These are phyloP conservation scores for Larimichthys crocea DNA, from an alignment of 2,113 vertebrate species.

Conservation along the genomic window DNA sequence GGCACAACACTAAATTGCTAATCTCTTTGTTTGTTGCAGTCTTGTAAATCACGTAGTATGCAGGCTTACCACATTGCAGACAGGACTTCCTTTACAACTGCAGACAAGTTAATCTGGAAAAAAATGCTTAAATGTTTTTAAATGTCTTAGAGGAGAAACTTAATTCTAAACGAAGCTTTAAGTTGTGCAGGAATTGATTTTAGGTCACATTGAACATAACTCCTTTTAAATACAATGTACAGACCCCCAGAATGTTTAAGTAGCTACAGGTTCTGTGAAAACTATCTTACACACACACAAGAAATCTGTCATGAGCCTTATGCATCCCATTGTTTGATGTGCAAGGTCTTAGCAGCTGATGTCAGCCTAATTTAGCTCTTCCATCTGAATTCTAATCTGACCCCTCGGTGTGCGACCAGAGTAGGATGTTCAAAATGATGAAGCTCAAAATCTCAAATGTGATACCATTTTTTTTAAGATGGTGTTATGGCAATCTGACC, in stretches of 20 bases:
- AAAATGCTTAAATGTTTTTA: constrained; percentile 14
- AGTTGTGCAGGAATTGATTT: constrained; percentile 1
- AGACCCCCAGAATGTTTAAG: neutral
- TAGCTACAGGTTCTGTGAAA: neutral
- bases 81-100: constrained; percentile 19
- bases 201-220: constrained; percentile 12
- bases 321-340: constrained; percentile 28
- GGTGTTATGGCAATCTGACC: neutral
- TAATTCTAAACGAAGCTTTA: constrained; percentile 6
- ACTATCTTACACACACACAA: neutral
- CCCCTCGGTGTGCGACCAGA: neutral
- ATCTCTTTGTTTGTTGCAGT: constrained; percentile 49
- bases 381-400: neutral
- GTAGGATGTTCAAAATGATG: too few relatives aligned
- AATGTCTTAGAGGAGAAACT: constrained; percentile 3
- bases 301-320: constrained; percentile 8
- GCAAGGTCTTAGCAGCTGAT: neutral
- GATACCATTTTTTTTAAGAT: neutral
- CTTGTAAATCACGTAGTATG: constrained; percentile 17
- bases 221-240: neutral
- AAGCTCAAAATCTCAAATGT: neutral
- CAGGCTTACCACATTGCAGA: constrained; percentile 37
- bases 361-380: constrained; percentile 13
- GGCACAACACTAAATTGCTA: constrained; percentile 25
- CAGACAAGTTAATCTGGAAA: constrained; percentile 28